phyloP scores from a whole-genome alignment of 2,113 vertebrate genomes.

The Stercorarius parasiticus region DNA sequence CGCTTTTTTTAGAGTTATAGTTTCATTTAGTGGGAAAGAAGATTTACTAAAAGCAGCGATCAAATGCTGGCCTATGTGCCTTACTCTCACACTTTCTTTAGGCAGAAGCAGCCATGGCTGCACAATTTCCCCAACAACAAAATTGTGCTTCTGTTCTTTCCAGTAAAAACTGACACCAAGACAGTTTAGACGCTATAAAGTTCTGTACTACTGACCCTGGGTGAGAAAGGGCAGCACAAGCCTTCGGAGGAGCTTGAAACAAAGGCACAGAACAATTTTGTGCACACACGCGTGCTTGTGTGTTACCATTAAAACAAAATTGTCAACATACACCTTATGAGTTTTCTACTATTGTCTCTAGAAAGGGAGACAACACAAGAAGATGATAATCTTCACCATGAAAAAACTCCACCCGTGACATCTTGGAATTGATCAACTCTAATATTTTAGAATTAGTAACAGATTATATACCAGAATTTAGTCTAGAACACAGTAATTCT shows the following conservation, averaged over 20 bases:
- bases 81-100: background rate
- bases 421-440: background rate
- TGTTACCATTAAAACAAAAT: background rate
- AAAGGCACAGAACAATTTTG: background rate
- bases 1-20: background rate
- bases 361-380: background rate
- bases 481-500: background rate
- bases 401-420: background rate
- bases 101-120: background rate
- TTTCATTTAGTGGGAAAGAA: background rate
- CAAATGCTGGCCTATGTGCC: background rate
- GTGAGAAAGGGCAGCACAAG: background rate
- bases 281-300: fast-evolving
- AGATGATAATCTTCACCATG: background rate
- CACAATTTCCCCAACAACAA: background rate
- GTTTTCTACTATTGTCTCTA: background rate
- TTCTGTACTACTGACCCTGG: background rate
- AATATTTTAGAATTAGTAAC: background rate
- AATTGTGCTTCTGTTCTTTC: background rate
- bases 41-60: background rate
- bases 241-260: background rate
- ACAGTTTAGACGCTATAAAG: background rate
- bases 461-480: background rate
- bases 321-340: background rate
- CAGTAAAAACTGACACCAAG: background rate